phyloP scores from a whole-genome alignment of 2,113 vertebrate genomes.

The Percina caprodes region DNA sequence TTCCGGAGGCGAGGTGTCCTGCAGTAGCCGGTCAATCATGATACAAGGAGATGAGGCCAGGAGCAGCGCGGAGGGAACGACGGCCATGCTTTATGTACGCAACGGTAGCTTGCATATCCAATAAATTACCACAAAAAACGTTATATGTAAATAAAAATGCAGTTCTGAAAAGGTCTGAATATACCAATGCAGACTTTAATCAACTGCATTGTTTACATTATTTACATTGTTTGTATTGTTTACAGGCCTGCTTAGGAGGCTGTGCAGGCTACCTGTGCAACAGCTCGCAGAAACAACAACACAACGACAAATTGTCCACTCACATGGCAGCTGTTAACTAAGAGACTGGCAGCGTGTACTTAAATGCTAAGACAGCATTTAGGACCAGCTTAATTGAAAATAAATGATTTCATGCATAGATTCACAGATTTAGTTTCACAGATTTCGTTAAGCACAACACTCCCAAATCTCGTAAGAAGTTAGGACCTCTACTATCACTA shows the following conservation, averaged over 20 bases:
- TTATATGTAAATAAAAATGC: slow-evolving; percentile 8
- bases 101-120: slow-evolving; percentile 56
- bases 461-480: slow-evolving; percentile 61
- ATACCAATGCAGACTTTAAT: slow-evolving; percentile 14
- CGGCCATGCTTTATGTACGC: slow-evolving; percentile 63
- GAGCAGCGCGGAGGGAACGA: slow-evolving; percentile 16
- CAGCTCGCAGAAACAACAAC: slow-evolving; percentile 34
- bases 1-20: slow-evolving; percentile 85
- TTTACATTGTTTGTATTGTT: background rate
- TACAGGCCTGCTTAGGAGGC: slow-evolving; percentile 14
- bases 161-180: slow-evolving; percentile 32
- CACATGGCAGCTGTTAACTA: slow-evolving; percentile 9
- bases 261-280: slow-evolving; percentile 43
- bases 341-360: slow-evolving; percentile 42
- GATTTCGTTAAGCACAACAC: slow-evolving; percentile 54
- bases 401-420: slow-evolving; percentile 47
- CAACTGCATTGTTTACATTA: slow-evolving; percentile 31
- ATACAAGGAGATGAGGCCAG: slow-evolving; percentile 60
- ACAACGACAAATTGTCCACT: slow-evolving; percentile 17
- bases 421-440: slow-evolving; percentile 39
- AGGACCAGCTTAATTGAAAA: slow-evolving; percentile 25
- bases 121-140: background rate
- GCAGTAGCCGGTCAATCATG: slow-evolving; percentile 64
- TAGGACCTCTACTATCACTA: background rate
- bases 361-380: slow-evolving; percentile 64